These are phyloP conservation scores for Brachionus manjavacas DNA, from an alignment of 1,140 invertebrate genomes.

Conservation along the genomic window DNA sequence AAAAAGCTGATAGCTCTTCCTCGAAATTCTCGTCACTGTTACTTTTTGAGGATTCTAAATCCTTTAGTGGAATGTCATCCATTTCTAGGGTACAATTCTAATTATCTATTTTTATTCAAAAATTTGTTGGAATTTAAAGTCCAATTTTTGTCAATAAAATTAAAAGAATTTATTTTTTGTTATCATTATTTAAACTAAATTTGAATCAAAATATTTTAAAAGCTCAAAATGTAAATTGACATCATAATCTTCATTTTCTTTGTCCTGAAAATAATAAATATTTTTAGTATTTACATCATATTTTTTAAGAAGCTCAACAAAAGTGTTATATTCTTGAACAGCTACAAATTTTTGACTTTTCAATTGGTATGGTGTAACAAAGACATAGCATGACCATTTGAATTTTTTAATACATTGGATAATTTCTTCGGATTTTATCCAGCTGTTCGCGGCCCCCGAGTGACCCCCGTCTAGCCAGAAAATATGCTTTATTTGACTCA, in stretches of 20 bases:
- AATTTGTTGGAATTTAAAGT: slow-evolving; percentile 1
- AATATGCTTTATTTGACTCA: slow-evolving; percentile 28
- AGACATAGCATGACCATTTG: background rate
- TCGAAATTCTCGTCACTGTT: slow-evolving; percentile 6
- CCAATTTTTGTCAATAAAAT: background rate
- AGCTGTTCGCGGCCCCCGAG: slow-evolving; percentile 15
- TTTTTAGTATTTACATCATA: background rate
- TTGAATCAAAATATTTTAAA: slow-evolving; percentile 27
- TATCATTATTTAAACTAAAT: slow-evolving; percentile 1
- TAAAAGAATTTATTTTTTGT: background rate
- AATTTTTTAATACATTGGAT: background rate
- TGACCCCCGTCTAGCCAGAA: slow-evolving; percentile 38
- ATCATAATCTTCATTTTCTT: slow-evolving; percentile 18
- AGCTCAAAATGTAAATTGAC: slow-evolving; percentile 28
- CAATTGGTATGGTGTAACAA: slow-evolving; percentile 27
- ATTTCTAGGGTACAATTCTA: background rate
- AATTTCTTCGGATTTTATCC: background rate
- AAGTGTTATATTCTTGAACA: slow-evolving; percentile 13
- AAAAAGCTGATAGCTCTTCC: background rate
- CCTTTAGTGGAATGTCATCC: background rate
- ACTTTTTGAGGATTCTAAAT: background rate
- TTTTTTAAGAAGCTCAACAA: slow-evolving; percentile 13
- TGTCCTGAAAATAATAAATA: slow-evolving; percentile 32
- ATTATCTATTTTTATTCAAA: background rate
- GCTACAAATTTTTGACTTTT: slow-evolving; percentile 11